Base-by-base conservation (phyloP, 2,888 invertebrate species). In the Scaptomyza flava region DNA sequence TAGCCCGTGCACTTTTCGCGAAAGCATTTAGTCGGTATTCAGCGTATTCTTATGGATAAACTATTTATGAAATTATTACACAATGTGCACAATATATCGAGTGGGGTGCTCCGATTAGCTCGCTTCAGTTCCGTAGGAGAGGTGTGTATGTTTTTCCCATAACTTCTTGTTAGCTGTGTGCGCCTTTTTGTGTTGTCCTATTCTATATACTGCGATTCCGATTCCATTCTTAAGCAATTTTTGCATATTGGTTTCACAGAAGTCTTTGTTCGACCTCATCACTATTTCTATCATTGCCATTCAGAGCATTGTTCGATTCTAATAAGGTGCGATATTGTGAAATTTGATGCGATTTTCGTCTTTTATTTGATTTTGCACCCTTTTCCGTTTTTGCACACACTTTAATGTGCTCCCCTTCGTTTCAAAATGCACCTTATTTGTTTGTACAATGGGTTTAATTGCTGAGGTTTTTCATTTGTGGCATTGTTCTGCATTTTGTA, bases 111-210 rank as follows among this genome's bases (percentile, higher is more conserved):
- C 61, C 74, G 87, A 85, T 85, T 85, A 89, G 84, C 89, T 47
- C 45, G 63, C 36, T 17, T 67, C 43, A 58, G 45, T 20, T 34
- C 6, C 56, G 60, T 52, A 45, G 51, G 43, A 56, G 73, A 77
- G 89, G 87, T 83, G 89, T 89, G 89, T 87, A 83, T 89, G 89
- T 89, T 87, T 83, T 87, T 89, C 87, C 77, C 89, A 86, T 86
- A 87, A 87, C 87, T 86, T 75, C 76, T 89, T 89, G 84, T 88
- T 84, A 57, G 59, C 63, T 38, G 76, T 72, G 68, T 77, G 61
- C 65, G 72, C 81, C 76, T 82, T 79, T 69, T 80, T 75, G 17
- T 50, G 74, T 84, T 84, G 50, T 67, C 30, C 47, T 20, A 65
- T 36, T 9, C 6, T 61, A 50, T 58, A 60, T 69, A 45, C 47